Conservation (phyloP, 2,113 vertebrate species). For the Myotis lucifugus region DNA sequence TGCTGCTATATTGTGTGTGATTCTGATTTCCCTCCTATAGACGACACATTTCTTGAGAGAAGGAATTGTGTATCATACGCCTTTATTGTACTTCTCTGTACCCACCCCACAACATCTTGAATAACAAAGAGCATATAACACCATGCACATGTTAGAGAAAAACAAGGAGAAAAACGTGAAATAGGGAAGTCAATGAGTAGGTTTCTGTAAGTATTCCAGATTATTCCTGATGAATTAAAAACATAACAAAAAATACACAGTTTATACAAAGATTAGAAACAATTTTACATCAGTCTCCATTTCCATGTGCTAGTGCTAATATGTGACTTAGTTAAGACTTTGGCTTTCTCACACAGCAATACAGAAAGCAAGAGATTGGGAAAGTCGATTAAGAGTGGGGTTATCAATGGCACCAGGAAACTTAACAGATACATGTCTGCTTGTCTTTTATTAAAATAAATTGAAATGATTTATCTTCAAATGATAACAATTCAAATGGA, state of each 20-base stretch:
- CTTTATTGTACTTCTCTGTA: background rate
- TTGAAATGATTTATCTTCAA: conserved; percentile 72
- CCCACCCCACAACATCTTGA: background rate
- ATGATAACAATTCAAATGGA: conserved; percentile 56
- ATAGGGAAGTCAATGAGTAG: background rate
- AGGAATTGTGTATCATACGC: background rate
- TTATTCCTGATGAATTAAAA: conserved; percentile 44
- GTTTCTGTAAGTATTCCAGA: background rate
- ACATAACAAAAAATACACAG: background rate
- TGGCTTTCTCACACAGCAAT: conserved; percentile 51
- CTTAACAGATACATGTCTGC: conserved; percentile 58
- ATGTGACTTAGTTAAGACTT: conserved; percentile 29
- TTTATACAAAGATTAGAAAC: conserved; percentile 37
- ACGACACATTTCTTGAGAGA: background rate
- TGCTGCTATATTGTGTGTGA: background rate
- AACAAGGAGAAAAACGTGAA: background rate
- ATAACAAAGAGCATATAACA: background rate
- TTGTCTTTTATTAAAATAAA: conserved; percentile 76
- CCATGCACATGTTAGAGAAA: background rate
- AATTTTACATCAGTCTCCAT: background rate
- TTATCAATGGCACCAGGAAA: conserved; percentile 67
- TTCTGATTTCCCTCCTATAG: background rate
- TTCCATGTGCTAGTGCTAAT: conserved; percentile 27
- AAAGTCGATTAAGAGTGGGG: conserved; percentile 42
- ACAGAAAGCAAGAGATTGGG: conserved; percentile 49